A percentile compares a stretch with the other conserved stretches of the same genome.
Evolutionary conservation across 2,888 invertebrate species (phyloP).

Genomic region (Melikaiella ostensackeni): DNA sequence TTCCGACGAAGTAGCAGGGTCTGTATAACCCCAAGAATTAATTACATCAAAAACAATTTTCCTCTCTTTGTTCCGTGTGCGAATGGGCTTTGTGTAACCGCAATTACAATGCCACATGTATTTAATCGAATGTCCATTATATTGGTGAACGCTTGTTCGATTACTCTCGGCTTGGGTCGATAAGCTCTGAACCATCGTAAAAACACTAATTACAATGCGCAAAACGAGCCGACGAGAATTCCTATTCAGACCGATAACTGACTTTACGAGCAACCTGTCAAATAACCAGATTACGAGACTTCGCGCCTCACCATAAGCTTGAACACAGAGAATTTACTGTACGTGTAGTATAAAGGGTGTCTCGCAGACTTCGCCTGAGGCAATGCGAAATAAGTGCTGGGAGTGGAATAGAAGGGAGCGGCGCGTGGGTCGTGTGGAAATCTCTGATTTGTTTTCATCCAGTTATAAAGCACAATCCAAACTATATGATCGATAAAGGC

Average conservation of each 20-base stretch:
- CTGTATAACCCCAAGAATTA: background rate
- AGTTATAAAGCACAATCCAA: conserved; percentile 30
- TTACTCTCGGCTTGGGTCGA: background rate
- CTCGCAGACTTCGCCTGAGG: conserved; percentile 38
- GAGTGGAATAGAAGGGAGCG: conserved; percentile 35
- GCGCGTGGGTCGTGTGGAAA: conserved; percentile 27
- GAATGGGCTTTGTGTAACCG: background rate
- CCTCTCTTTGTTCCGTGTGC: background rate
- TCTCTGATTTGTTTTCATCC: conserved; percentile 32
- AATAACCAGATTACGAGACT: conserved; percentile 42
- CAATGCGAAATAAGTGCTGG: conserved; percentile 26
- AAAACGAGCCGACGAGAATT: conserved; percentile 48
- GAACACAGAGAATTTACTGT: background rate
- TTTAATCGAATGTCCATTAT: conserved; percentile 21
- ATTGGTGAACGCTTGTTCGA: conserved; percentile 15
- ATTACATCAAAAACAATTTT: conserved; percentile 4
- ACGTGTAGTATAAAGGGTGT: conserved; percentile 27
- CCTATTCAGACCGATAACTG: conserved; percentile 43
- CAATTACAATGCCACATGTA: background rate
- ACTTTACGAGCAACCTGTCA: conserved; percentile 50
- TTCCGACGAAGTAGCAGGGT: background rate
- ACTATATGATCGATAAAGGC: conserved; percentile 5
- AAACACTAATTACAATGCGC: conserved; percentile 53
- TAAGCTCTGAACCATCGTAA: conserved; percentile 37
- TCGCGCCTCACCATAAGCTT: conserved; percentile 32